Evolutionary conservation across 1,140 invertebrate genomes (phyloP).

Genomic region (Ceratosolen fusciceps): DNA sequence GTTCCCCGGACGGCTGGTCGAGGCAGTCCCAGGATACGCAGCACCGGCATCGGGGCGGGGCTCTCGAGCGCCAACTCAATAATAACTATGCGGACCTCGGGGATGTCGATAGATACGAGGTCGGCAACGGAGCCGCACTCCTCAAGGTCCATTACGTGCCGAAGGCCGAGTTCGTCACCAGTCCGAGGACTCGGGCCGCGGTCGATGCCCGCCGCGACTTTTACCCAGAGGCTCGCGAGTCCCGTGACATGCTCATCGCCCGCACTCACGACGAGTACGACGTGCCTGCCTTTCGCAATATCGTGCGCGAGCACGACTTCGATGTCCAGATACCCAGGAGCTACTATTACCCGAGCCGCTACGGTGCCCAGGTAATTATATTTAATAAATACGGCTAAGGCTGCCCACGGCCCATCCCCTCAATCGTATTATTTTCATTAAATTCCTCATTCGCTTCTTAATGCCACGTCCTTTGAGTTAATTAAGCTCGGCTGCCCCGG

Average conservation of each 20-base stretch:
- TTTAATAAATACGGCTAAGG: too few species aligned
- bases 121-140: neutral
- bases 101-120: conserved; percentile 2
- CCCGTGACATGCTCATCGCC: conserved; percentile 56
- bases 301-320: conserved; percentile 55
- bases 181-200: conserved; percentile 15
- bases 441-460: too few species aligned
- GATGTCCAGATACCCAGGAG: conserved; percentile 57
- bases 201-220: too few species aligned
- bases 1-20: conserved; percentile 62
- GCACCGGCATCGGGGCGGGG: conserved; percentile 57
- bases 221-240: conserved; percentile 56
- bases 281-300: conserved; percentile 55
- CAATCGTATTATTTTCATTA: too few species aligned
- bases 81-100: conserved; percentile 31
- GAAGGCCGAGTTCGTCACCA: conserved; percentile 64
- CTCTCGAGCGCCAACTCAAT: conserved; percentile 52
- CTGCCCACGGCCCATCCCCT: too few species aligned
- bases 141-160: conserved; percentile 54
- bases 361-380: conserved; percentile 51
- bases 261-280: conserved; percentile 61
- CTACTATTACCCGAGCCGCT: conserved; percentile 59
- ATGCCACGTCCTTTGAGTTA: too few species aligned
- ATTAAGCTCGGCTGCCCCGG: too few species aligned
- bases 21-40: conserved; percentile 63